Conservation (phyloP, 2,888 invertebrate species). For the Melanostoma mellinum region DNA sequence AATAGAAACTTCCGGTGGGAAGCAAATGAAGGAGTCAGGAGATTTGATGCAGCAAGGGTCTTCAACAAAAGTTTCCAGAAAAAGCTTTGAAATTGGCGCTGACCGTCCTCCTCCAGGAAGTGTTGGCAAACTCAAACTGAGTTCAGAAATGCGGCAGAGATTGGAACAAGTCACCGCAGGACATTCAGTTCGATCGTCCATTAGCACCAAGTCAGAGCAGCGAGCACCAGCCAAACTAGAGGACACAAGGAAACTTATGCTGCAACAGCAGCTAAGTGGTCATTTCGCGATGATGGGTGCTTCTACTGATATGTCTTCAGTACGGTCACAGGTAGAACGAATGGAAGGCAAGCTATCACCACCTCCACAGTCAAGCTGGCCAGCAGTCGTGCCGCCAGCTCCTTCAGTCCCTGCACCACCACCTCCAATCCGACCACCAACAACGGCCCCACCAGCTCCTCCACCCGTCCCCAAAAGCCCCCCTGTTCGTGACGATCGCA, state of each 20-base stretch:
- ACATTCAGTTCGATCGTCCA: conserved; percentile 91
- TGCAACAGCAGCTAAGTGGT: conserved; percentile 92
- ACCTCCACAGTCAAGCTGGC: conserved; percentile 85
- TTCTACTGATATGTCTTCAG: conserved; percentile 78
- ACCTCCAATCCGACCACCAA: conserved; percentile 84
- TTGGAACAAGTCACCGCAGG: conserved; percentile 94
- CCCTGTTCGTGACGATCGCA: conserved; percentile 78
- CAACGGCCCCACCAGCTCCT: conserved; percentile 84
- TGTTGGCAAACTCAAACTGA: conserved; percentile 94
- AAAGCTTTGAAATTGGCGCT: conserved; percentile 91
- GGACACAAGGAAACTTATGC: conserved; percentile 91
- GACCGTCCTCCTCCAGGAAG: conserved; percentile 92
- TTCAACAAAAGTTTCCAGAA: conserved; percentile 77
- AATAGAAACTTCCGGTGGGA: conserved; percentile 76
- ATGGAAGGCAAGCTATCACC: conserved; percentile 84
- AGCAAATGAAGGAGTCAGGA: conserved; percentile 34
- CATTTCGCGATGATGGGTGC: conserved; percentile 76
- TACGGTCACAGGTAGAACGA: conserved; percentile 84
- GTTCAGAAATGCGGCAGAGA: conserved; percentile 95
- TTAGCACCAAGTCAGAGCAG: conserved; percentile 88
- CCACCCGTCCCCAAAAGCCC: conserved; percentile 88
- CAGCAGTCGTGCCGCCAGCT: conserved; percentile 86
- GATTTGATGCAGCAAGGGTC: conserved; percentile 38
- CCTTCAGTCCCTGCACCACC: conserved; percentile 84
- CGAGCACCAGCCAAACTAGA: conserved; percentile 91